Base-by-base conservation (phyloP, 1,140 invertebrate species). In the Drosophila kurseongensis region DNA sequence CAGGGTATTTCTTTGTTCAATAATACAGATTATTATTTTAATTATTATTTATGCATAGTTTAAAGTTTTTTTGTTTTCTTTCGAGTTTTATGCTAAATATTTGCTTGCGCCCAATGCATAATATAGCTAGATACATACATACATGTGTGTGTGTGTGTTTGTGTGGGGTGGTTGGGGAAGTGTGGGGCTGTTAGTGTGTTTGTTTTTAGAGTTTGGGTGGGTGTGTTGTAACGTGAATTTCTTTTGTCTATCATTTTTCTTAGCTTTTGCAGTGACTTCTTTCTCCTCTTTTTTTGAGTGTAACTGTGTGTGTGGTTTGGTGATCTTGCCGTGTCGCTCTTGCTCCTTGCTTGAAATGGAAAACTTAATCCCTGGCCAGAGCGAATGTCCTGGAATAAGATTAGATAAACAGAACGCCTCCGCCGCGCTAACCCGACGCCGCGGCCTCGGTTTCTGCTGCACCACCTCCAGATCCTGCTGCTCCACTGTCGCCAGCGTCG, bases 31-130 rank as follows among this genome's bases (percentile, higher is more conserved):
- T 14, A 68, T 76, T 58, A 71, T 72, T 78, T 59, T 65, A 62
- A 60, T 77, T 58, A 54, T 69, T 71, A 54, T 69, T 71, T 78
- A 65, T 72, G 57, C 52, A 78, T 71, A 77, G 44, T 71, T 69
- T 78, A 59, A 78, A 73, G 54, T 58, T 27, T 29, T 32, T 32
- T 8, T 32, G 59, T 63, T 54, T 42, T 62, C 36, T 51, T 40
- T 77, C 66, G 42, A 47, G 32, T 72, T 62, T 82, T 79, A 80
- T 62, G 71, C 79, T 86, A 83, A 78, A 71, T 82, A 78, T 75
- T 80, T 72, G 65, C 66, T 47, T 66, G 62, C 59, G 55, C 57
- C 57, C 72, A 76, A 67, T 78, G 57, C 76, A 67, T 68, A 65
- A 67, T 68, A 65, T 58, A 44, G 78, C 68, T 38, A 58, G 62